Base-by-base conservation (phyloP, 2,113 vertebrate species). In the Narcine bancroftii region DNA sequence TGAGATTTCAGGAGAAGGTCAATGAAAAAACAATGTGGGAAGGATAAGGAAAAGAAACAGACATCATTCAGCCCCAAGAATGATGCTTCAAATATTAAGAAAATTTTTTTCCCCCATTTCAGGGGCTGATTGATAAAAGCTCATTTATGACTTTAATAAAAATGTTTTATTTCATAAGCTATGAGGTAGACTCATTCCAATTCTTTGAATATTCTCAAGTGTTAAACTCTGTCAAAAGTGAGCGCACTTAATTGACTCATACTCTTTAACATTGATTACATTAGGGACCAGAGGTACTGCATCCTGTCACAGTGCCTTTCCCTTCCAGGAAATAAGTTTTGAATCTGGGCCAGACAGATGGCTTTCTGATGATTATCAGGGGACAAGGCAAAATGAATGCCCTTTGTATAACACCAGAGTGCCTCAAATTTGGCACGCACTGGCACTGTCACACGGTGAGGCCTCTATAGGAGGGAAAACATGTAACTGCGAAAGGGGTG, bases 291-390 rank as follows among this genome's bases (percentile, higher is more conserved):
- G 81, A 60, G 60, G 53, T 60, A 33, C 81, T 87, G 81, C 81
- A 87, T 87, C 81, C 81, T 60, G 50, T 87, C 81, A 87, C 56
- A 87, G 4, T 87, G 81, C 53, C 53, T 87, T 60, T 87, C 36
- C 50, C 81, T 87, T 87, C 81, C 81, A 87, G 81, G 81, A 87
- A 87, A 87, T 87, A 87, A n/a, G 53, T 56, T 87, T 87, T 87
- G 81, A 60, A 87, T 60, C 81, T 24, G 50, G 33, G 81, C 81
- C 81, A 87, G 81, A 87, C 81, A 87, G 81, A 87, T 87, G 81
- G 81, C 81, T 87, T 87, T 87, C 56, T 87, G 81, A 87, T 7
- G 81, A 87, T 56, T 60, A 13, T 87, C 81, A 60, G 53, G 81
- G 81, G 81, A 53, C 53, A n/a, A 87, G 36, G 53, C 81, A 87